phyloP scores from a whole-genome alignment of 1,140 invertebrate genomes.

The Ptiloglossa arizonensis region DNA sequence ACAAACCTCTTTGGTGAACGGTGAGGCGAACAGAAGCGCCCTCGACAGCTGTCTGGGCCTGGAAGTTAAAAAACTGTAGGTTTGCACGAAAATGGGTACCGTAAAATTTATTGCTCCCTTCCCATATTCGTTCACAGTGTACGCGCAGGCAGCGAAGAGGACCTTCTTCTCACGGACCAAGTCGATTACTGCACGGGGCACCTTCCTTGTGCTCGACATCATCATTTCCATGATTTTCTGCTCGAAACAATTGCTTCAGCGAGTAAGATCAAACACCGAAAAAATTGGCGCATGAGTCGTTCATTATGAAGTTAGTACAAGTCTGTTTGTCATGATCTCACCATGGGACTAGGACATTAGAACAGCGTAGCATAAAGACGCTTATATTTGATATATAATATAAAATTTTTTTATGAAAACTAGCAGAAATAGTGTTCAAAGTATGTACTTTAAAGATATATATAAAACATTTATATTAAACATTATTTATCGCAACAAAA shows the following conservation, averaged over 20 bases:
- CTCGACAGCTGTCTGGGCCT: slow-evolving; percentile 89
- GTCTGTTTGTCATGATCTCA: too few relatives aligned
- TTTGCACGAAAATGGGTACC: slow-evolving; percentile 88
- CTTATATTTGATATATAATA: too few relatives aligned
- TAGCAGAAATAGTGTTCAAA: too few relatives aligned
- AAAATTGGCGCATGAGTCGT: not conserved
- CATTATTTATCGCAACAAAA: too few relatives aligned
- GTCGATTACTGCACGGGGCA: slow-evolving; percentile 77
- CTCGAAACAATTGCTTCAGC: not conserved
- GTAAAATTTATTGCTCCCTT: slow-evolving; percentile 90
- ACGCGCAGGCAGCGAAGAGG: slow-evolving; percentile 88
- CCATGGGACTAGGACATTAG: too few relatives aligned
- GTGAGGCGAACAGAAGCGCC: slow-evolving; percentile 91
- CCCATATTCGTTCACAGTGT: slow-evolving; percentile 86
- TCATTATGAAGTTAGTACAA: too few relatives aligned
- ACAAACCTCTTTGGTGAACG: slow-evolving; percentile 88
- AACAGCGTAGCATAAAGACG: too few relatives aligned
- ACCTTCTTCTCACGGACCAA: slow-evolving; percentile 81
- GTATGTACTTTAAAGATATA: too few relatives aligned
- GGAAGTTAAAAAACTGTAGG: slow-evolving; percentile 89
- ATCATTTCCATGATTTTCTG: slow-evolving; percentile 27
- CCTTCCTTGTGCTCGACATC: slow-evolving; percentile 66
- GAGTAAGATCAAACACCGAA: too few relatives aligned
- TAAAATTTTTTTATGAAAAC: too few relatives aligned
- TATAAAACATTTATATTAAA: too few relatives aligned